Evolutionary conservation across 1,140 invertebrate species (phyloP).

Genomic region (Thaumetopoea pityocampa): DNA sequence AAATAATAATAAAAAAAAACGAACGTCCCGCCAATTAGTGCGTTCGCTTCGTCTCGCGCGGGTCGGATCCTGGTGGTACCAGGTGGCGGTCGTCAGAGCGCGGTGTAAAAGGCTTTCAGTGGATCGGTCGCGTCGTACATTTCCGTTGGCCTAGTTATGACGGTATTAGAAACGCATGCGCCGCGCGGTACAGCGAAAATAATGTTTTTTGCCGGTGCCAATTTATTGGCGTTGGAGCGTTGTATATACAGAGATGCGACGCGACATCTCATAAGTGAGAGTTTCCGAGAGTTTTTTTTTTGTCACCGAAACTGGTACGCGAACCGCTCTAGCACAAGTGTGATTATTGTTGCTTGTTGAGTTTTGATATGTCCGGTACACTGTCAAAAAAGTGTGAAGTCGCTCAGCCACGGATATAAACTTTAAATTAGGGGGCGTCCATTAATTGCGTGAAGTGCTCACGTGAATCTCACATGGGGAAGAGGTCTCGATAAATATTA

Average conservation of each 20-base stretch:
- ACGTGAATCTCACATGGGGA: too few species aligned
- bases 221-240: slow-evolving; percentile 62
- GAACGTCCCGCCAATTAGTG: slow-evolving; percentile 40
- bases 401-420: too few species aligned
- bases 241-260: slow-evolving; percentile 52
- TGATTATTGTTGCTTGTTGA: slow-evolving; percentile 58
- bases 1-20: slow-evolving; percentile 47
- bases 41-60: slow-evolving; percentile 26
- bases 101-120: slow-evolving; percentile 72
- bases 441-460: slow-evolving; percentile 50
- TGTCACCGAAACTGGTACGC: slow-evolving; percentile 66
- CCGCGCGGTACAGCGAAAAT: slow-evolving; percentile 59
- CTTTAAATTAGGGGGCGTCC: slow-evolving; percentile 46
- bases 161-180: slow-evolving; percentile 64
- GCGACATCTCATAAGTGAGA: slow-evolving; percentile 70
- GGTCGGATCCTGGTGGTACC: slow-evolving; percentile 65
- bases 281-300: slow-evolving; percentile 66
- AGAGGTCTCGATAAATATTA: neutral
- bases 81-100: slow-evolving; percentile 35
- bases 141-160: slow-evolving; percentile 71
- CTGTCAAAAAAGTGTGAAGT: slow-evolving; percentile 55
- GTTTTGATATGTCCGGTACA: slow-evolving; percentile 56
- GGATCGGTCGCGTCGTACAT: slow-evolving; percentile 53
- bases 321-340: slow-evolving; percentile 39
- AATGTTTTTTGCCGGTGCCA: slow-evolving; percentile 66